Percentiles rank a stretch among this genome's conserved stretches.
phyloP scores from a whole-genome alignment of 2,797 vertebrate genomes.

The Coracias cyanogaster region DNA sequence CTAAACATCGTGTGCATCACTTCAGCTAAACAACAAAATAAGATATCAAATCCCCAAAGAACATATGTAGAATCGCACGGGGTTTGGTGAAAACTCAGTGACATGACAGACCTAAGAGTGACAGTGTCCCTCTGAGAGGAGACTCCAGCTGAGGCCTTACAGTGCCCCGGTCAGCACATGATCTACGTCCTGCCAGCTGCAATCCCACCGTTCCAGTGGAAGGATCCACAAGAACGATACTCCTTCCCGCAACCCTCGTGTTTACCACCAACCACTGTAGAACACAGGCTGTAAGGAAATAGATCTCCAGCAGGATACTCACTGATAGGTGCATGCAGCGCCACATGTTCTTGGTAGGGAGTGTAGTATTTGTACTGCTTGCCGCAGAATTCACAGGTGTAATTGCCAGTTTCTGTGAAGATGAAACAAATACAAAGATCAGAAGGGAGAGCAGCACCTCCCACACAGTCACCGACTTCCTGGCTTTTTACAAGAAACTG shows the following conservation, averaged over 20 bases:
- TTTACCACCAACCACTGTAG: neutral
- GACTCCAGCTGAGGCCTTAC: neutral
- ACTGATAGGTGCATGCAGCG: conserved; percentile 95
- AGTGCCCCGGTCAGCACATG: neutral
- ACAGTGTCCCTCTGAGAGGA: neutral
- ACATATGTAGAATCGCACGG: neutral
- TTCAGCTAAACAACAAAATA: neutral
- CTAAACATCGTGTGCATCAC: neutral
- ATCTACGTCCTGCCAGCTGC: neutral
- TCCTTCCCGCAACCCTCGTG: neutral
- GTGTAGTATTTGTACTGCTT: conserved; percentile 99
- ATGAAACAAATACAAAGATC: conserved; percentile 14
- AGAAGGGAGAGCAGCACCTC: neutral
- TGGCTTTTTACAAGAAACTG: neutral
- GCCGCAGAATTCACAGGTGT: conserved; percentile 97
- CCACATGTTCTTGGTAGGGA: conserved; percentile 98
- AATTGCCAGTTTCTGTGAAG: conserved; percentile 94
- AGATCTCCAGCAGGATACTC: conserved; percentile 76
- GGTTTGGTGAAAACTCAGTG: neutral
- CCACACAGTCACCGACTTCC: neutral
- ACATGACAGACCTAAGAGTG: neutral
- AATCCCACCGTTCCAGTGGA: neutral
- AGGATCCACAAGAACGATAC: neutral
- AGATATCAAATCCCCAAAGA: neutral
- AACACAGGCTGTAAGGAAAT: neutral